Base-by-base conservation (phyloP, 1,140 invertebrate species). In the Xylocopa sonorina region DNA sequence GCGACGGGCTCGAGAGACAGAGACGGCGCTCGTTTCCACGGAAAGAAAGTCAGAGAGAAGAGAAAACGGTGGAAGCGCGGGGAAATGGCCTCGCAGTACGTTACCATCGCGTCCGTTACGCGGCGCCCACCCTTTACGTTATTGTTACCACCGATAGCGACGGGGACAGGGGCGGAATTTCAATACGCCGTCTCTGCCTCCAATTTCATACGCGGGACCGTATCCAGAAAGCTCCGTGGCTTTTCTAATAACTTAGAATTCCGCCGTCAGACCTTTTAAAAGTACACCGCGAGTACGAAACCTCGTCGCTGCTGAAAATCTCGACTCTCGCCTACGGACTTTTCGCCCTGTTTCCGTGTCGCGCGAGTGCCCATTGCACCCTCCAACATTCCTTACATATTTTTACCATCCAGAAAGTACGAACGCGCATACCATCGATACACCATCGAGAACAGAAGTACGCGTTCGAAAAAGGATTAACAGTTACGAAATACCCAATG, bases 221-320 rank as follows among this genome's bases (percentile, higher is more conserved):
- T 38, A n/a, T n/a, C n/a, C 9, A 9, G 38, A 38, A 38, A 38
- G 38, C 38, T 38, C 9, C 9, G 38, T 38, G 38, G 60, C 21
- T 41, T 46, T 46, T 9, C 62, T 63, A 34, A n/a, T 58, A 58
- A 58, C 21, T 58, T 34, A 34, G 57, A 34, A 58, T 34, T 38
- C 18, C 4, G 0, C 4, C 21, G 21, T 14, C 7, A 7, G 5
- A 18, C 24, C 2, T 27, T 14, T 14, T 55, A 14, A 21, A 34
- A n/a, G 4, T n/a, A n/a, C n/a, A n/a, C n/a, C n/a, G n/a, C n/a
- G n/a, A n/a, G n/a, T n/a, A n/a, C n/a, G n/a, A n/a, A n/a, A n/a
- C n/a, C n/a, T n/a, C n/a, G n/a, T n/a, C n/a, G n/a, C n/a, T 34
- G 32, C 12, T 16, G 5, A 2, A 24, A 62, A n/a, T n/a, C n/a